phyloP scores from a whole-genome alignment of 1,140 invertebrate genomes.

The Calephelis virginiensis region DNA sequence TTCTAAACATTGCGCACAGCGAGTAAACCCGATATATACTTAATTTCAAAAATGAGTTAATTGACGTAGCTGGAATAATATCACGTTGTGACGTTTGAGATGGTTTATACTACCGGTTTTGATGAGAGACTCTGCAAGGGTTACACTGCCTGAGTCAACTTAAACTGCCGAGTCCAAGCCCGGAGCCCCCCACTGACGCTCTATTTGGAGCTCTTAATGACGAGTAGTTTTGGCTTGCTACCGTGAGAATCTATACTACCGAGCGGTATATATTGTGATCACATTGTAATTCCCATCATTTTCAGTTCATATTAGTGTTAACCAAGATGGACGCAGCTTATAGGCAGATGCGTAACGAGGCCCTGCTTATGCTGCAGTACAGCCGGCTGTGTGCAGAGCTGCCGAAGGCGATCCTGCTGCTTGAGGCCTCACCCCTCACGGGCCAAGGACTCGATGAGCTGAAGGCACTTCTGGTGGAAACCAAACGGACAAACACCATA shows the following conservation, averaged over 20 bases:
- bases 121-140: too few relatives aligned
- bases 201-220: too few relatives aligned
- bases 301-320: constrained; percentile 84
- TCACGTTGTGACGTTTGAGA: too few relatives aligned
- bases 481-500: constrained; percentile 35
- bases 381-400: constrained; percentile 82
- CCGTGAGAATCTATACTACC: not conserved
- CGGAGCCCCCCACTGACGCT: too few relatives aligned
- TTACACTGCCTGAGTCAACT: too few relatives aligned
- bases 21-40: too few relatives aligned
- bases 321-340: constrained; percentile 91
- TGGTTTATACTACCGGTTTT: too few relatives aligned
- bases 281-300: constrained; percentile 30
- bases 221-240: not conserved
- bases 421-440: constrained; percentile 86
- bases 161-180: too few relatives aligned
- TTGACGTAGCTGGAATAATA: too few relatives aligned
- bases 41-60: too few relatives aligned
- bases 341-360: constrained; percentile 89
- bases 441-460: constrained; percentile 84
- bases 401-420: constrained; percentile 81
- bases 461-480: constrained; percentile 80
- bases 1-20: too few relatives aligned
- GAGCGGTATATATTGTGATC: not conserved
- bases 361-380: constrained; percentile 87